Base-by-base conservation (phyloP, 2,797 vertebrate genomes). In the Phrynocephalus vlangalii region DNA sequence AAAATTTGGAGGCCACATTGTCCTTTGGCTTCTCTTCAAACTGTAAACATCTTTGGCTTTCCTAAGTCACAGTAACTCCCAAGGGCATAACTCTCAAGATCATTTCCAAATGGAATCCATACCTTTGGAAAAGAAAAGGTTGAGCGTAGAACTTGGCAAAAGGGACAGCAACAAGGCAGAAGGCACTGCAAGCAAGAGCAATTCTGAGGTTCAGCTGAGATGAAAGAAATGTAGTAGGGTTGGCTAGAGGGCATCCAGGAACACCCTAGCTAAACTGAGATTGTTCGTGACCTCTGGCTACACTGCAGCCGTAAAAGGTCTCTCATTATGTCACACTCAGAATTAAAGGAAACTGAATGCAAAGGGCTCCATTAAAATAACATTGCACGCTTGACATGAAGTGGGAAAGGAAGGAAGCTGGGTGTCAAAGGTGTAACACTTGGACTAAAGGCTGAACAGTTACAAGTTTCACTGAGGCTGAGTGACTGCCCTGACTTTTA, bases 341-440 rank as follows among this genome's bases (percentile, higher is more conserved):
- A 77, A 83, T 30, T 73, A 73, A 77, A 77, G 83, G 73, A 85
- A 85, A 77, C 38, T 67, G 73, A 44, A 85, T 30, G 73, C 5
- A 85, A 85, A 77, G 28, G 38, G 60, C 26, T 77, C 38, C 28
- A 77, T 50, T 85, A 84, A 84, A 84, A 76, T 84, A 85, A 85
- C 52, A 85, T 5, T 5, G 22, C 33, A 20, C 10, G 82, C 48
- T 67, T 77, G 83, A n/a, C 38, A 67, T 77, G 33, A 77, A 85
- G 33, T 89, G 63, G 33, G 10, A 86, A 60, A 90, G 22, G 3
- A 66, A 8, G 24, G n/a, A 50, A 87, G 70, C 30, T 79, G 60
- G 26, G 83, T 68, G 50, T 50, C 63, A 77, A 85, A 79, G 28
- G 3, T 1, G 80, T 52, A 75, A 82, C 6, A 24, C 50, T 85